phyloP scores from a whole-genome alignment of 2,888 invertebrate species.

The Acronicta psi region DNA sequence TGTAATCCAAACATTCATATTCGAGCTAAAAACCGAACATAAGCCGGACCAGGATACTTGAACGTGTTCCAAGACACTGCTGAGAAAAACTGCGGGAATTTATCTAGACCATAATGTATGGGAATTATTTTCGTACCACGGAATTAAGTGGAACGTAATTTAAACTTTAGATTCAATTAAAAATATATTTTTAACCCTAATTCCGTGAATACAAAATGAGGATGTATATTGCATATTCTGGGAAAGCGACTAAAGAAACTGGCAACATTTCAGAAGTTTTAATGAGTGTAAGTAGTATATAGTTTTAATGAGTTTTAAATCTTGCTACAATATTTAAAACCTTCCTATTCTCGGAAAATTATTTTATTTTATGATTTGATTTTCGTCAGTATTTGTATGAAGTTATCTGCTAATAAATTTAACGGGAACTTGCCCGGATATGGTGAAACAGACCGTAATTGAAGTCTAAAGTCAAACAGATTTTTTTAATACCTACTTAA shows the following conservation, averaged over 20 bases:
- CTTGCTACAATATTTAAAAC: no score
- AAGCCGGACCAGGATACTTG: slow-evolving; percentile 38
- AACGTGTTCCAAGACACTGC: slow-evolving; percentile 37
- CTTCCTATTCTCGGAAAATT: no score
- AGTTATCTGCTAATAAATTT: no score
- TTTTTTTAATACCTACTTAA: not conserved
- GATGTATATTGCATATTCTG: no score
- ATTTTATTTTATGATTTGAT: no score
- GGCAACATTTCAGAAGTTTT: not conserved
- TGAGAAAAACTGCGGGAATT: slow-evolving; percentile 31
- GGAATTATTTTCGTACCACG: slow-evolving; percentile 30
- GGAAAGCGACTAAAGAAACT: no score
- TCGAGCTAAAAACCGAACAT: slow-evolving; percentile 19
- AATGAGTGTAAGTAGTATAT: not conserved
- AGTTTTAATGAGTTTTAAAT: not conserved
- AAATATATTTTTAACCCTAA: slow-evolving; percentile 5
- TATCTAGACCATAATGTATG: slow-evolving; percentile 42
- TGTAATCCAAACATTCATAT: slow-evolving; percentile 34
- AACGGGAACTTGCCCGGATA: no score
- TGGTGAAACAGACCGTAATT: no score
- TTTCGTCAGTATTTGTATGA: no score
- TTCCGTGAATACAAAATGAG: no score
- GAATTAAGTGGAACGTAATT: slow-evolving; percentile 16
- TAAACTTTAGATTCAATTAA: slow-evolving; percentile 42
- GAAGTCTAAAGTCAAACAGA: no score